phyloP scores from a whole-genome alignment of 2,113 vertebrate species.

The Laticauda colubrina region DNA sequence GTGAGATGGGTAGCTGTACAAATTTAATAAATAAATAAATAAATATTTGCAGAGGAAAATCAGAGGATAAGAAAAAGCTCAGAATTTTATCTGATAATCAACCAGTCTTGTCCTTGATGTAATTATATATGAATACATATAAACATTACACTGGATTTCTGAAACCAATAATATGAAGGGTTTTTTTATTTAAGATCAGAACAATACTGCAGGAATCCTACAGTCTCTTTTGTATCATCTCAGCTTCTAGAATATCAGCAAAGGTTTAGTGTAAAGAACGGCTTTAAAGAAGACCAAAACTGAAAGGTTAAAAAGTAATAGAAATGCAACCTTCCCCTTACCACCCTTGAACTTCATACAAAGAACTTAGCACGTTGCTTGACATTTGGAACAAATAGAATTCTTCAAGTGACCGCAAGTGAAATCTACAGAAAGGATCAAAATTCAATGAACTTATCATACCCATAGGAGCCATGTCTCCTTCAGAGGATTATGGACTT shows the following conservation, averaged over 20 bases:
- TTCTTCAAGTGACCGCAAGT: neutral
- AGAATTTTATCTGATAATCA: neutral
- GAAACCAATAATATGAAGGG: slow-evolving; percentile 25
- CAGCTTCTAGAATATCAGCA: slow-evolving; percentile 44
- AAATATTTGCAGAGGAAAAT: neutral
- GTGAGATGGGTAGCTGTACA: neutral
- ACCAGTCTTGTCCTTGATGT: neutral
- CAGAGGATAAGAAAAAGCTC: neutral
- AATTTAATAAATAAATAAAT: neutral
- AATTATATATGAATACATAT: neutral
- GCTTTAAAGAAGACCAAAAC: slow-evolving; percentile 34
- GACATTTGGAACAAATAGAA: slow-evolving; percentile 43
- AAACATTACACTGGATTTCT: neutral
- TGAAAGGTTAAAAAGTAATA: slow-evolving; percentile 43
- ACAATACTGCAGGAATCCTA: slow-evolving; percentile 2
- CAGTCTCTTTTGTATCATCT: neutral
- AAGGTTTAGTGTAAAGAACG: slow-evolving; percentile 33
- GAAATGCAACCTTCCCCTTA: neutral
- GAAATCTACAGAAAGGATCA: slow-evolving; percentile 26
- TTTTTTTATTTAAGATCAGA: neutral
- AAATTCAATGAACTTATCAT: slow-evolving; percentile 15
- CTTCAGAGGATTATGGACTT: neutral
- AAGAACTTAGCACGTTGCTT: slow-evolving; percentile 28
- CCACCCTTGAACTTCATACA: neutral
- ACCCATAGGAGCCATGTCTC: neutral